Evolutionary conservation across 2,113 vertebrate genomes (phyloP).

Genomic region (Salvelinus sp.): DNA sequence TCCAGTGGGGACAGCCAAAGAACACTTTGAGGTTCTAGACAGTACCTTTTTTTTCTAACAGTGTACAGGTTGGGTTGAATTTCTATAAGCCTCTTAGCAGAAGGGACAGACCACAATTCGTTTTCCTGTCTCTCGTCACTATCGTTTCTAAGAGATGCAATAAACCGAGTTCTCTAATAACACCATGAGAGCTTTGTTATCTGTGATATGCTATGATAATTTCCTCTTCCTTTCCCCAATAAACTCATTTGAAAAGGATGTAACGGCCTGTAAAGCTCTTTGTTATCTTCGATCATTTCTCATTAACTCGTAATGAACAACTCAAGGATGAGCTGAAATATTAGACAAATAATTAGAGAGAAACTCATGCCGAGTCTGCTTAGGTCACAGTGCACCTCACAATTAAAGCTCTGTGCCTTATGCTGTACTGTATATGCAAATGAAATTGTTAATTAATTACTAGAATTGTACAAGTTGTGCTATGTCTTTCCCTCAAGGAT

Average conservation of each 20-base stretch:
- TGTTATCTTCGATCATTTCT: constrained; percentile 36
- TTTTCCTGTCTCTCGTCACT: background rate
- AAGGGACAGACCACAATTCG: background rate
- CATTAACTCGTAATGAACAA: constrained; percentile 32
- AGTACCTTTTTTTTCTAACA: too few species aligned
- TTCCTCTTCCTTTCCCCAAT: constrained; percentile 32
- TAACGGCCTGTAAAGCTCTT: constrained; percentile 37
- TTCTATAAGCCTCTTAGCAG: background rate
- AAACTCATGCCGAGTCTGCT: constrained; percentile 71
- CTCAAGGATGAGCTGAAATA: constrained; percentile 62
- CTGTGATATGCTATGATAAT: constrained; percentile 33
- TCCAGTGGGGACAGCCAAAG: too few species aligned
- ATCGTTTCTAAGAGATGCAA: background rate
- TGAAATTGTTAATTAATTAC: constrained; percentile 26
- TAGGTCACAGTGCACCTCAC: constrained; percentile 55
- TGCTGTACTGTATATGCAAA: background rate
- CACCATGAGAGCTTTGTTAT: constrained; percentile 48
- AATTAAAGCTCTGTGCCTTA: constrained; percentile 3
- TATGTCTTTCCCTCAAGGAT: constrained; percentile 12
- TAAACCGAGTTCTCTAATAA: background rate
- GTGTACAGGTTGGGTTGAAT: background rate
- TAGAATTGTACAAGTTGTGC: background rate
- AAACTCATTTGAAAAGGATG: constrained; percentile 45
- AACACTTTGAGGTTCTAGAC: too few species aligned
- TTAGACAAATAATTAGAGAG: constrained; percentile 77